phyloP scores from a whole-genome alignment of 2,888 invertebrate species.

The Hirudinaria manillensis region DNA sequence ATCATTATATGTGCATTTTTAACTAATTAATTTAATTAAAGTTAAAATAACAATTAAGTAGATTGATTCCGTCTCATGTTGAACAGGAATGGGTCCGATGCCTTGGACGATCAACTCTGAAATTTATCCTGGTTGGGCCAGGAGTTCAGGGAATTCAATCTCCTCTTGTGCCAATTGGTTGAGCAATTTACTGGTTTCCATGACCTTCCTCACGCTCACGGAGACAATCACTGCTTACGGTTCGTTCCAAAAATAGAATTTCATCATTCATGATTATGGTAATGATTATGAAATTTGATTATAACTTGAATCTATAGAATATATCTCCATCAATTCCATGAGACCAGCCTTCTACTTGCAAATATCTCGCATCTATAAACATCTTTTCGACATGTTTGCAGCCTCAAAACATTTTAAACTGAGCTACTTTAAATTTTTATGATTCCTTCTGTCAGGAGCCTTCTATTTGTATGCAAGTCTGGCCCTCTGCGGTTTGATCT shows the following conservation, averaged over 20 bases:
- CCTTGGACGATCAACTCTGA: slow-evolving; percentile 61
- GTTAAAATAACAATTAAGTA: too few species aligned
- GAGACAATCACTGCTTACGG: slow-evolving; percentile 55
- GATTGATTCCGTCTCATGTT: too few species aligned
- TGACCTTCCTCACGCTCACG: slow-evolving; percentile 58
- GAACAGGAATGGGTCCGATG: slow-evolving; percentile 54
- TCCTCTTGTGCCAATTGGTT: slow-evolving; percentile 58
- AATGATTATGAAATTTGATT: background rate
- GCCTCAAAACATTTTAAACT: too few species aligned
- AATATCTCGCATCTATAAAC: too few species aligned
- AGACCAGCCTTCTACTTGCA: background rate
- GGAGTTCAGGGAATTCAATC: slow-evolving; percentile 56
- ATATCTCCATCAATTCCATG: background rate
- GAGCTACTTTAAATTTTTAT: background rate
- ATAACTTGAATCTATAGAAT: background rate
- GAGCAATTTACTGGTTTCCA: slow-evolving; percentile 58
- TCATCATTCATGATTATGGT: background rate
- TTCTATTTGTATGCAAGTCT: slow-evolving; percentile 59
- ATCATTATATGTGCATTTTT: too few species aligned
- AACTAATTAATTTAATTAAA: too few species aligned
- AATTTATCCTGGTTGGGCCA: slow-evolving; percentile 59
- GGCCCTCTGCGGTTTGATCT: slow-evolving; percentile 55
- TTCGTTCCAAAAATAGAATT: slow-evolving; percentile 41
- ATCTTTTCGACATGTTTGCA: too few species aligned
- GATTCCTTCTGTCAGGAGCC: slow-evolving; percentile 50